phyloP scores from a whole-genome alignment of 1,140 invertebrate genomes.

The Drosophila funebris region DNA sequence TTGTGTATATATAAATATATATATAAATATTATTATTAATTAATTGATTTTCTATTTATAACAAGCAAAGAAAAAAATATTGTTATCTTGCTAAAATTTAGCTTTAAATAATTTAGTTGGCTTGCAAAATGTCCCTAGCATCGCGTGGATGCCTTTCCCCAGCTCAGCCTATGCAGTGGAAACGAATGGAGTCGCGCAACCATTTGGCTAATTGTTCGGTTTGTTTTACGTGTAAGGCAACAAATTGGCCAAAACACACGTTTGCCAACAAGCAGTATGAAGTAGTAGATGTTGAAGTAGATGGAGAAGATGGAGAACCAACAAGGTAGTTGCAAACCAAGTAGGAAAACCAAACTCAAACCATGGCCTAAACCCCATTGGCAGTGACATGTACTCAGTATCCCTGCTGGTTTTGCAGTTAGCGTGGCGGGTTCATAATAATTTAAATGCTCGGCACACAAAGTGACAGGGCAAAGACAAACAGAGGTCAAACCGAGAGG shows the following conservation, averaged over 20 bases:
- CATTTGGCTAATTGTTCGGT: conserved; percentile 81
- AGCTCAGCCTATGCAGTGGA: conserved; percentile 20
- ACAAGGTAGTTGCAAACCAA: not conserved
- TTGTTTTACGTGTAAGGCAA: conserved; percentile 81
- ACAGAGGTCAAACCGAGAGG: conserved; percentile 69
- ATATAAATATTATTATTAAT: too few species aligned
- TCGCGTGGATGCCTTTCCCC: not conserved
- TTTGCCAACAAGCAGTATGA: conserved; percentile 43
- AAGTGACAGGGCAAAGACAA: conserved; percentile 79
- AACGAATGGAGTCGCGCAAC: conserved; percentile 46
- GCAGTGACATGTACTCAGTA: conserved; percentile 21
- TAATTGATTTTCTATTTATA: too few species aligned
- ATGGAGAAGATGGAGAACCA: not conserved
- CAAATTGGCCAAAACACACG: conserved; percentile 78
- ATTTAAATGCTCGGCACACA: conserved; percentile 82
- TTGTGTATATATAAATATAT: too few species aligned
- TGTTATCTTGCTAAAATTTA: not conserved
- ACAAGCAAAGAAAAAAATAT: too few species aligned
- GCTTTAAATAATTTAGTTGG: not conserved
- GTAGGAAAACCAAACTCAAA: not conserved
- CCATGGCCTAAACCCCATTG: not conserved
- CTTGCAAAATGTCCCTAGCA: too few species aligned
- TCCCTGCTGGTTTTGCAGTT: conserved; percentile 7
- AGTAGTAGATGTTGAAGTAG: not conserved
- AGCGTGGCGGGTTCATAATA: conserved; percentile 69